Evolutionary conservation across 2,888 invertebrate species (phyloP).

Genomic region (Sthenelais limicola): DNA sequence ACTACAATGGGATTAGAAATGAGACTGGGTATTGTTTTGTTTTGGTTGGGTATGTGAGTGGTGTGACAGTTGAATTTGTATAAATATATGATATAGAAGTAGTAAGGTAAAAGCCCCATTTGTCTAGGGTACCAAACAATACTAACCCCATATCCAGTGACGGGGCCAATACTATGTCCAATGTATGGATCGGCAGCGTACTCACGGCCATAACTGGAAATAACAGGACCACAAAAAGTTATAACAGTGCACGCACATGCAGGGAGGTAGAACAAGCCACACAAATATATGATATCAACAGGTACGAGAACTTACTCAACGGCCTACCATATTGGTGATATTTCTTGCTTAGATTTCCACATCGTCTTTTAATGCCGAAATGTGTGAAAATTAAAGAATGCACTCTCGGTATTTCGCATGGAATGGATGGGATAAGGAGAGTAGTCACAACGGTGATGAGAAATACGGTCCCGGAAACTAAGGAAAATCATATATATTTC

Average conservation of each 20-base stretch:
- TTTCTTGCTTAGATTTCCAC: neutral
- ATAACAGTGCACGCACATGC: constrained; percentile 26
- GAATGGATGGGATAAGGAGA: constrained; percentile 25
- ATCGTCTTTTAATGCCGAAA: neutral
- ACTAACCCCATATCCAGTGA: constrained; percentile 95
- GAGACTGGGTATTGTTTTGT: no score
- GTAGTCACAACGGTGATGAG: constrained; percentile 28
- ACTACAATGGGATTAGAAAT: no score
- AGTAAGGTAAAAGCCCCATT: constrained; percentile 59
- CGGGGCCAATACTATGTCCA: constrained; percentile 94
- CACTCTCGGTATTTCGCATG: constrained; percentile 5
- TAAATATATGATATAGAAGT: no score
- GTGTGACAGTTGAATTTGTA: no score
- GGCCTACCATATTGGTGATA: constrained; percentile 22
- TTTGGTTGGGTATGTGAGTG: no score
- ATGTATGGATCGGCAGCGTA: constrained; percentile 85
- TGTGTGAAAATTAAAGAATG: neutral
- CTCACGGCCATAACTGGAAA: constrained; percentile 82
- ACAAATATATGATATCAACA: no score
- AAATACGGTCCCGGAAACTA: no score
- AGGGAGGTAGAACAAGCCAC: no score
- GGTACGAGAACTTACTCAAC: constrained; percentile 17
- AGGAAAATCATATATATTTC: no score
- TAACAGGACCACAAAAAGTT: constrained; percentile 39
- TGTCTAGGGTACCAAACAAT: neutral